Conservation (phyloP, 2,113 vertebrate species). For the Phainopepla nitens region DNA sequence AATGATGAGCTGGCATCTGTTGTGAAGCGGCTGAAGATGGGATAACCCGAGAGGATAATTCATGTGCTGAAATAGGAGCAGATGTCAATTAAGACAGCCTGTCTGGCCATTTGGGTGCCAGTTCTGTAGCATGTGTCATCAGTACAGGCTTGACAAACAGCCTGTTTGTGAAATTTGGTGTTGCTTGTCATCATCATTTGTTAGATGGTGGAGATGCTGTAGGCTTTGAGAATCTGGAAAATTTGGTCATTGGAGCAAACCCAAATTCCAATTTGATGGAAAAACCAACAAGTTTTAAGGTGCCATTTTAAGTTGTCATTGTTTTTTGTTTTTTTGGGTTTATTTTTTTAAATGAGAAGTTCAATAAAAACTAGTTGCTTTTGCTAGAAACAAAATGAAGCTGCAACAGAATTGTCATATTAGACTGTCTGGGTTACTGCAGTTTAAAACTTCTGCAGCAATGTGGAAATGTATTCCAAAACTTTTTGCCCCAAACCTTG, state of each 20-base stretch:
- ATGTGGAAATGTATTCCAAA: not conserved
- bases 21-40: not conserved
- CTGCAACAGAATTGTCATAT: not conserved
- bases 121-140: not conserved
- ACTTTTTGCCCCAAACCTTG: not conserved
- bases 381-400: not conserved
- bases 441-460: not conserved
- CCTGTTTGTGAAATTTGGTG: slow-evolving; percentile 14
- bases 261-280: not conserved
- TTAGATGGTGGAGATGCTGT: not conserved
- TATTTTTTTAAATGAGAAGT: not conserved
- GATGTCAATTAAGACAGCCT: slow-evolving; percentile 24
- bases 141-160: not conserved
- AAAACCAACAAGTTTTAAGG: not conserved
- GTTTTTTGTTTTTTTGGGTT: not conserved
- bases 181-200: slow-evolving; percentile 8
- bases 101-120: not conserved
- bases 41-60: not conserved
- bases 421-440: not conserved
- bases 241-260: not conserved
- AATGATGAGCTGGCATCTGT: not conserved
- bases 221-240: not conserved
- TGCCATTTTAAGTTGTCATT: not conserved
- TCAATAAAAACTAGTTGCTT: not conserved
- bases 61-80: not conserved